Evolutionary conservation across 2,797 vertebrate genomes (phyloP), one percentile per base, ranked within the genome.

Genomic region (Cercopithecus hamlyni): DNA sequence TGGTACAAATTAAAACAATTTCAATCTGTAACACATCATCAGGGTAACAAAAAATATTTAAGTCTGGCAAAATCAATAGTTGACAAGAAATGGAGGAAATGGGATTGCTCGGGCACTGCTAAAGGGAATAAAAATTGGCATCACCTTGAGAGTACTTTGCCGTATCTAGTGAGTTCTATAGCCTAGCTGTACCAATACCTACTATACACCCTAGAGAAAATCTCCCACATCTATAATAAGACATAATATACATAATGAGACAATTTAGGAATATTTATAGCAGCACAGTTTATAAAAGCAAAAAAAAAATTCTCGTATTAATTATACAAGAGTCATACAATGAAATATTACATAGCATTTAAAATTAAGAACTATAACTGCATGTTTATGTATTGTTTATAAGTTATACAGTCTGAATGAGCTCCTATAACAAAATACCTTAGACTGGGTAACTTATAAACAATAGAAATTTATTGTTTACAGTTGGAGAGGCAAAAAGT

Each of bases 11-110:
- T 41, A 88, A 91, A 95, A 88, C 39, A 73, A 48, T 50, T 24
- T 13, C 61, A 96, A 48, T 73, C 15, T 2, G 14, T 57, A 92
- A 41, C 12, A 93, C 9, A 89, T 7, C 17, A 73, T 81, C 19
- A 84, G 5, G 2, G 15, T 93, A n/a, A 19, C 45, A 41, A 92
- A 86, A 93, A 85, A 79, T 85, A 5, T 43, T 80, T 82, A 96
- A 80, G 22, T 72, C 24, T 76, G 22, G 36, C 36, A 95, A 93
- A 88, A 85, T 72, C 41, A 93, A 70, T 14, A 76, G 43, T 55
- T 93, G 58, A 14, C 12, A 95, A 84, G 10, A 30, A 94, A 76
- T 20, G 80, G n/a, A 96, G 41, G 88, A 88, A 84, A 76, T 80
- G 45, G 10, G n/a, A 52, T 22, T 45, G 1, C 7, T 4, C 3